Conservation (phyloP, 2,888 invertebrate genomes). For the Chrysodeixis includens region DNA sequence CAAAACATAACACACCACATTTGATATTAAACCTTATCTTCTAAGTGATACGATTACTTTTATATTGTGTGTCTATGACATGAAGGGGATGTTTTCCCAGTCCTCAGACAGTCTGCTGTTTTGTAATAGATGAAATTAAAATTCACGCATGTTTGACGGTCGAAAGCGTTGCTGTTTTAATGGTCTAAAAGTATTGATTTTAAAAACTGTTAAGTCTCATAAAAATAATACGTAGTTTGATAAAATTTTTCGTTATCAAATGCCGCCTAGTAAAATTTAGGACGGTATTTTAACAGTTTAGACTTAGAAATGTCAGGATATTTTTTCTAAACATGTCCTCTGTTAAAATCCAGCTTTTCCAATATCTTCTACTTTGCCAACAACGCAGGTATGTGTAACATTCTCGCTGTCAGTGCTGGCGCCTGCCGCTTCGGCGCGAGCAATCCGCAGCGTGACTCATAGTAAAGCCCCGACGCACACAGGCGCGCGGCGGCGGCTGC, state of each 20-base stretch:
- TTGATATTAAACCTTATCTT: slow-evolving; percentile 28
- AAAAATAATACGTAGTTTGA: no score
- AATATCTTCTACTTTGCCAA: no score
- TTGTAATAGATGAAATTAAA: slow-evolving; percentile 74
- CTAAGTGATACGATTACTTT: rapidly evolving
- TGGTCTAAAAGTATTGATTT: no score
- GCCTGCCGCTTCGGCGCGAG: slow-evolving; percentile 64
- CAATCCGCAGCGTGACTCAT: slow-evolving; percentile 81
- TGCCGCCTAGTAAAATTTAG: no score
- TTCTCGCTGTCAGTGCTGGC: slow-evolving; percentile 39
- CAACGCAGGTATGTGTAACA: background rate
- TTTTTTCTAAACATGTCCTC: no score
- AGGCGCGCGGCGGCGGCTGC: slow-evolving; percentile 61
- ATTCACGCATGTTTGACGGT: slow-evolving; percentile 65
- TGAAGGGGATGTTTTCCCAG: slow-evolving; percentile 74
- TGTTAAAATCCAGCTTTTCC: background rate
- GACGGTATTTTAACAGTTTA: no score
- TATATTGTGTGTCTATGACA: slow-evolving; percentile 14
- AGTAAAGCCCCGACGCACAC: slow-evolving; percentile 77
- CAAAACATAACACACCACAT: slow-evolving; percentile 49
- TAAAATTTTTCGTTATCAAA: no score
- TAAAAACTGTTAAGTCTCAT: no score
- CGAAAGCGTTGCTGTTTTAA: slow-evolving; percentile 19
- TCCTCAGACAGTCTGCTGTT: slow-evolving; percentile 67
- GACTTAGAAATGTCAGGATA: no score